A percentile compares a stretch with the other conserved stretches of the same genome.
These are phyloP conservation scores for Bucco capensis DNA, from an alignment of 2,113 vertebrate species.

Conservation along the genomic window DNA sequence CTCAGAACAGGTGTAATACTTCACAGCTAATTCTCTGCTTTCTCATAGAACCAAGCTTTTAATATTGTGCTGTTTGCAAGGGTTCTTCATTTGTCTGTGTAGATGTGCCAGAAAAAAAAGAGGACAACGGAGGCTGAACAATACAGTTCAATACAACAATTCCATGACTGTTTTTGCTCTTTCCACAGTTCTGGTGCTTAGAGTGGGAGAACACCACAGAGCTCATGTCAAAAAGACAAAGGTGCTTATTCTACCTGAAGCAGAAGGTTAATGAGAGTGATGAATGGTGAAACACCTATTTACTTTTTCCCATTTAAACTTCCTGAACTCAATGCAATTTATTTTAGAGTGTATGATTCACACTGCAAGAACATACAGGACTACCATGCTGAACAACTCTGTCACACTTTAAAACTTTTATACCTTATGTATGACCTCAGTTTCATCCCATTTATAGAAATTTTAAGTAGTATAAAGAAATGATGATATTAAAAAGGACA, in stretches of 20 bases:
- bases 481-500: not conserved
- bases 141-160: not conserved
- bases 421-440: accelerated
- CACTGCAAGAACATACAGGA: not conserved
- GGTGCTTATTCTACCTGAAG: not conserved
- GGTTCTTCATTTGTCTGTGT: accelerated
- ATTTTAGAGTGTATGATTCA: not conserved
- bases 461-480: not conserved
- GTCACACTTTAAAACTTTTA: not conserved
- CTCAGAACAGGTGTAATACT: accelerated
- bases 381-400: not conserved
- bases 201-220: accelerated
- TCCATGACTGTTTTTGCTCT: not conserved
- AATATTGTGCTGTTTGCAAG: accelerated
- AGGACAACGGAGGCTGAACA: not conserved
- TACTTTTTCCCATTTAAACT: not conserved
- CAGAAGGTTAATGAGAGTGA: not conserved
- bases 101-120: not conserved
- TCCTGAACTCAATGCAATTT: not conserved
- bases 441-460: not conserved
- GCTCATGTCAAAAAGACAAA: not conserved
- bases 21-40: not conserved
- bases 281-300: not conserved
- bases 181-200: not conserved
- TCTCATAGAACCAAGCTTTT: not conserved